Evolutionary conservation across 2,113 vertebrate species (phyloP).

Genomic region (Hippocampus mohnikei): DNA sequence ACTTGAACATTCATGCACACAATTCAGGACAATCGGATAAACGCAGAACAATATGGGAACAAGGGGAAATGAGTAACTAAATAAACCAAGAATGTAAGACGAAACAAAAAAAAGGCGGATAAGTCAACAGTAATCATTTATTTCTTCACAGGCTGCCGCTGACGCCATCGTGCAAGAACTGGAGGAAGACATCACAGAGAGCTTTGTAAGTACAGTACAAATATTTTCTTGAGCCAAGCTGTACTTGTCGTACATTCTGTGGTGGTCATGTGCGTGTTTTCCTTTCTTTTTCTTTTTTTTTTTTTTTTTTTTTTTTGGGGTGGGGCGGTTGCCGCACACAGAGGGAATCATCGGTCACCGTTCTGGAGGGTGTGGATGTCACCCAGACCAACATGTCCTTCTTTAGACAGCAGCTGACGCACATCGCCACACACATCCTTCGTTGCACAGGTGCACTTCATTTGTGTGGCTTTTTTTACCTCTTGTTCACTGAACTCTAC

Average conservation of each 20-base stretch:
- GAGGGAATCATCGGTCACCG: constrained; percentile 80
- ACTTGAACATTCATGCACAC: background rate
- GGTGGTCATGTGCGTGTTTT: background rate
- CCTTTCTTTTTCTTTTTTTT: background rate
- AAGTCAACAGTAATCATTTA: background rate
- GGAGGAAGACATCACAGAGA: constrained; percentile 84
- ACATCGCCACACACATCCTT: constrained; percentile 83
- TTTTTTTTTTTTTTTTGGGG: too few species aligned
- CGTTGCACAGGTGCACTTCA: constrained; percentile 76
- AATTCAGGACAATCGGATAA: too few species aligned
- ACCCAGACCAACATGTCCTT: constrained; percentile 86
- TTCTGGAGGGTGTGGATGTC: constrained; percentile 83
- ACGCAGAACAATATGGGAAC: too few species aligned
- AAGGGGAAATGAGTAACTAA: background rate
- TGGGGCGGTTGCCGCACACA: constrained; percentile 6
- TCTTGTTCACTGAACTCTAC: background rate
- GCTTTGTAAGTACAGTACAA: constrained; percentile 77
- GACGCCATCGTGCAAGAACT: constrained; percentile 79
- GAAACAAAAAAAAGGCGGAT: background rate
- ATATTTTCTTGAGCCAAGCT: background rate
- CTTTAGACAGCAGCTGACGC: constrained; percentile 83
- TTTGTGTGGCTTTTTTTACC: background rate
- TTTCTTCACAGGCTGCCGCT: constrained; percentile 68
- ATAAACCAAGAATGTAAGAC: background rate
- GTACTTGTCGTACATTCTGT: background rate